Conservation (phyloP, 2,888 invertebrate genomes). For the Uloborus plumipes region DNA sequence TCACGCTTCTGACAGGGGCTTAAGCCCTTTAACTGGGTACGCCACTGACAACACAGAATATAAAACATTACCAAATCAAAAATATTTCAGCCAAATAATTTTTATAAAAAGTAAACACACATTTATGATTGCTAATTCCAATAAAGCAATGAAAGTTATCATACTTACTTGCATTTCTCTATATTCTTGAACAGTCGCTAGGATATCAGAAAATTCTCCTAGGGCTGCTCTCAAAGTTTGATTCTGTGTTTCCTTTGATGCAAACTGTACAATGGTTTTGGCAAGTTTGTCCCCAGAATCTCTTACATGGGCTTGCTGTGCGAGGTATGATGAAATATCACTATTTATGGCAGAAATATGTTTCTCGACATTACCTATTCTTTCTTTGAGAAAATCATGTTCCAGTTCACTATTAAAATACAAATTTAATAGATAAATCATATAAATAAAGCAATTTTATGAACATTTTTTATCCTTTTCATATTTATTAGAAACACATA, state of each 20-base stretch:
- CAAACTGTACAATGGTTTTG: constrained; percentile 79
- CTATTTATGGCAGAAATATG: constrained; percentile 43
- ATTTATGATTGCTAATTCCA: background rate
- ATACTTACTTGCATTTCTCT: constrained; percentile 73
- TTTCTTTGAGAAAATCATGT: constrained; percentile 45
- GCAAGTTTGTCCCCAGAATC: constrained; percentile 86
- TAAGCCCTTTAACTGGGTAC: too few relatives aligned
- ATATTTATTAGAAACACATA: background rate
- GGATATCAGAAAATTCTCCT: constrained; percentile 80
- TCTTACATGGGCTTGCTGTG: constrained; percentile 70
- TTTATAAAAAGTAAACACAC: background rate
- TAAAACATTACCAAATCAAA: too few relatives aligned
- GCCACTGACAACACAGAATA: too few relatives aligned
- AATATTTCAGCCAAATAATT: background rate
- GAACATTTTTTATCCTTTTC: too few relatives aligned
- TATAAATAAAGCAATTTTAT: too few relatives aligned
- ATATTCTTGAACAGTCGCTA: constrained; percentile 85
- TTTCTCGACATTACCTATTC: constrained; percentile 46
- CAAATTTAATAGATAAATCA: too few relatives aligned
- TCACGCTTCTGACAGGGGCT: too few relatives aligned
- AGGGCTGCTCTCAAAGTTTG: constrained; percentile 80
- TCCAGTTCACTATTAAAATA: constrained; percentile 48
- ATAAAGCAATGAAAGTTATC: background rate
- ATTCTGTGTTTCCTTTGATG: constrained; percentile 82
- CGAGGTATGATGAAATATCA: constrained; percentile 47